Base-by-base conservation (phyloP, 2,888 invertebrate genomes). In the Callyntrura guangdongensis region DNA sequence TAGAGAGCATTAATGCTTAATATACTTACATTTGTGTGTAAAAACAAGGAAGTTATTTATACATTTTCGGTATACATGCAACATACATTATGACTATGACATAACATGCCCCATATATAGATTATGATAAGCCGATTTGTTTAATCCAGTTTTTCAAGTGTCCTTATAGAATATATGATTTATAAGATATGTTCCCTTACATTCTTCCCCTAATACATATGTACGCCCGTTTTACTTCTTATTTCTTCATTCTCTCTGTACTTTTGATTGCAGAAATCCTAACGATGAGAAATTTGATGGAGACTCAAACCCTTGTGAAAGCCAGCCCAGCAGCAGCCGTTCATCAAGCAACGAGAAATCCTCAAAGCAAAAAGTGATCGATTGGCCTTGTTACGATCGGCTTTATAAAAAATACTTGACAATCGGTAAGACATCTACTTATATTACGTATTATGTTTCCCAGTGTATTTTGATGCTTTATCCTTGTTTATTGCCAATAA, bases 361-460 rank as follows among this genome's bases (percentile, higher is more conserved):
- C 82, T 81, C 93, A 96, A 98, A 94, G 96, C 97, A 95, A 97
- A 98, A 95, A 98, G 98, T 93, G 94, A 97, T 98, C 91, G 98
- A 98, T 94, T 99, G 99, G 99, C 98, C 98, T 0, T 97, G 98
- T 0, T 99, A 99, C 95, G 98, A 98, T 95, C 97, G 97, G 53
- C 97, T 98, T 45, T 98, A 98, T 94, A 98, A 99, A 95, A 98
- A 98, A 95, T 99, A 98, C 95, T 96, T 99, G 93, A 97, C 97
- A 95, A 96, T 98, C 94, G 97, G 98, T 98, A 95, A 96, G 96
- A 95, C 27, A 56, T 36, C 36, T 2, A 36, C 20, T 3, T 22
- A 64, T 17, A 25, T 83, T 14, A 49, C 17, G 17, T 27, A 36
- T 45, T 67, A 22, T 64, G 14, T 36, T 36, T 36, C 36, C 36